Conservation (phyloP, 2,888 invertebrate genomes). For the Tenthredo mesomela region DNA sequence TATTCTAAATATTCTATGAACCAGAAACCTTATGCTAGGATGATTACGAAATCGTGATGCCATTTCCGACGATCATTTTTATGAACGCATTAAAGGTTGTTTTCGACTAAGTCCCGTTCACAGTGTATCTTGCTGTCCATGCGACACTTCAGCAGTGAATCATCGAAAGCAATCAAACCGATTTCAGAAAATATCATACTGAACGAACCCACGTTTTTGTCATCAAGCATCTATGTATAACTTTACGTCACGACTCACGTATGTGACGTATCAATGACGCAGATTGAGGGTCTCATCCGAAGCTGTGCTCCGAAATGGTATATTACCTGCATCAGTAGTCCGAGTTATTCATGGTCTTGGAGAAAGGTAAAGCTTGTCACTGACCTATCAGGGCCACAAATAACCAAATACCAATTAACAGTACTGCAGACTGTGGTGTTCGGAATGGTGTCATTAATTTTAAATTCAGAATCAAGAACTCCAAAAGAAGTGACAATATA, state of each 20-base stretch:
- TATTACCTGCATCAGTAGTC: neutral
- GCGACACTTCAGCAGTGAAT: neutral
- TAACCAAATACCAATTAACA: neutral
- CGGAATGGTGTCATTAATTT: neutral
- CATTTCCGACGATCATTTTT: neutral
- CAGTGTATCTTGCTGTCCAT: neutral
- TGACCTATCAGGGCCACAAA: neutral
- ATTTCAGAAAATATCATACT: neutral
- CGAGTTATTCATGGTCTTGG: neutral
- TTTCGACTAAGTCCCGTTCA: neutral
- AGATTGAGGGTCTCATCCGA: neutral
- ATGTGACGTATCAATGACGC: constrained; percentile 1
- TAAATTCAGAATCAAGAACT: neutral
- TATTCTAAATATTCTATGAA: neutral
- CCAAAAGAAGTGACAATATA: neutral
- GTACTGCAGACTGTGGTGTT: neutral
- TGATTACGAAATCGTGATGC: neutral
- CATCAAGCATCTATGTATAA: neutral
- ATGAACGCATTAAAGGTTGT: neutral
- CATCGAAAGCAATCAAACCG: neutral
- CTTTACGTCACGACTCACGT: neutral
- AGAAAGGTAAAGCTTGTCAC: neutral
- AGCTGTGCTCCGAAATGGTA: neutral
- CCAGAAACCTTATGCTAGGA: neutral
- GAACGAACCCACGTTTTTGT: neutral